These are phyloP conservation scores for Candidula unifasciata DNA, from an alignment of 2,888 invertebrate genomes.

Conservation along the genomic window DNA sequence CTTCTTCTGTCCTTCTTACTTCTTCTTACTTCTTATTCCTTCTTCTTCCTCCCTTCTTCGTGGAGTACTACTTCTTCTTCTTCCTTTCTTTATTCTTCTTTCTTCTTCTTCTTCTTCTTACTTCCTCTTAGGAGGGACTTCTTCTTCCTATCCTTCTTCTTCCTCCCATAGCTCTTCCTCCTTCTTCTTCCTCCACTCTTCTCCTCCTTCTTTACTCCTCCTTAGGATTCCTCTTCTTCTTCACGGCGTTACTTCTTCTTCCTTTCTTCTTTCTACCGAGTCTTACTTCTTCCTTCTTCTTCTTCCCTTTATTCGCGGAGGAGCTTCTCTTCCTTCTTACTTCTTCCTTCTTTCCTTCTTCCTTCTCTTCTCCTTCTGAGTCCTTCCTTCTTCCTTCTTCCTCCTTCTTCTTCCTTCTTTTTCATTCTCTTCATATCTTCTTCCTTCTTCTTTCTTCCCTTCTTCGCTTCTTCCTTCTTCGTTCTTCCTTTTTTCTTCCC, in stretches of 20 bases:
- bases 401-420: conserved; percentile 4
- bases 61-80: background rate
- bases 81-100: too few relatives aligned
- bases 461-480: background rate
- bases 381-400: conserved; percentile 13
- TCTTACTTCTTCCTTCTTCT: too few relatives aligned
- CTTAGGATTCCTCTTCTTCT: background rate
- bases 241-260: background rate
- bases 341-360: too few relatives aligned
- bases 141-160: background rate
- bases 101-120: background rate
- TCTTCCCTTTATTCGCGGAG: too few relatives aligned
- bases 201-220: background rate
- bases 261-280: too few relatives aligned
- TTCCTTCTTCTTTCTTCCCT: background rate
- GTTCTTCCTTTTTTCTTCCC: too few relatives aligned
- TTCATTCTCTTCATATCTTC: background rate
- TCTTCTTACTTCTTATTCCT: too few relatives aligned
- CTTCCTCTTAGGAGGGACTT: background rate
- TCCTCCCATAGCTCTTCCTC: background rate
- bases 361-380: background rate
- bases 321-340: too few relatives aligned
- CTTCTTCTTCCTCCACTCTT: background rate
- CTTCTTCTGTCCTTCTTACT: too few relatives aligned
- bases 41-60: background rate